phyloP scores from a whole-genome alignment of 2,113 vertebrate genomes.

The Grammomys dolichurus region DNA sequence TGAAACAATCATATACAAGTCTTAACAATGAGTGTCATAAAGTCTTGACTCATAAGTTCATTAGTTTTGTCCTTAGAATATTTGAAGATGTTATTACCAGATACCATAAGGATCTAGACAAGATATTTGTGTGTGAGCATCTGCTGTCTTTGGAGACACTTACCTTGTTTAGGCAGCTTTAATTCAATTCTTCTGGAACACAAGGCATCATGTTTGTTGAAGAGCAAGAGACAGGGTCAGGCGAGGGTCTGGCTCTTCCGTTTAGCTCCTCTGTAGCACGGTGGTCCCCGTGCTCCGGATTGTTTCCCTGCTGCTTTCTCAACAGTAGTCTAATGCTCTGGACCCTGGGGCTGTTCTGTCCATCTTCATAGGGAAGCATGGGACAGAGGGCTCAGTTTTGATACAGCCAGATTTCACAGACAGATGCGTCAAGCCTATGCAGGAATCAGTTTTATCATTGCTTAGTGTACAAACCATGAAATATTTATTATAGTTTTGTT shows the following conservation, averaged over 20 bases:
- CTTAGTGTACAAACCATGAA: conserved; percentile 2
- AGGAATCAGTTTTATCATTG: neutral
- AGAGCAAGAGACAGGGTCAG: neutral
- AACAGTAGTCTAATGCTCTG: neutral
- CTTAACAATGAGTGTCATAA: neutral
- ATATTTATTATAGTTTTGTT: neutral
- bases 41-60: neutral
- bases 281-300: neutral
- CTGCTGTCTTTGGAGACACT: neutral
- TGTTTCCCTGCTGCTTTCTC: neutral
- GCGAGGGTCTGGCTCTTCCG: neutral
- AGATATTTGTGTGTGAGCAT: neutral
- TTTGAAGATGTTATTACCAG: neutral
- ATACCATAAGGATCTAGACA: neutral
- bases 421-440: neutral
- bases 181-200: neutral
- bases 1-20: neutral
- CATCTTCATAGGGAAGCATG: neutral
- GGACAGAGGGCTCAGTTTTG: neutral
- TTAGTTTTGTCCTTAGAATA: neutral
- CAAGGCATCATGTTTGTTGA: neutral
- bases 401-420: neutral
- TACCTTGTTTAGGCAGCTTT: neutral
- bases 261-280: neutral
- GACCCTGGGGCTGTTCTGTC: neutral